Base-by-base conservation (phyloP, 2,888 invertebrate species). In the Tiliacea citrago region DNA sequence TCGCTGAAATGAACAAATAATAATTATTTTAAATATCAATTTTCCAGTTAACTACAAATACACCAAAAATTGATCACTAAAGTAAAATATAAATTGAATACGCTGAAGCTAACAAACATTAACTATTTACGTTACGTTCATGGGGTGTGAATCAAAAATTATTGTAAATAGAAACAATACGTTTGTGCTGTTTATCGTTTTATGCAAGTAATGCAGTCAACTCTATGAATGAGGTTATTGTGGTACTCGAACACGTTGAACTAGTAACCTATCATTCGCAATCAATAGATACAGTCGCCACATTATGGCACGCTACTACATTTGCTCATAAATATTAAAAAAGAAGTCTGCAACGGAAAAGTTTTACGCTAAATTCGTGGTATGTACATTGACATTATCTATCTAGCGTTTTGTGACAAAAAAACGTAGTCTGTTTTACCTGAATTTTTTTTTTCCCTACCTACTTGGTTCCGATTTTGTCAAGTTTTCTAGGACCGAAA, bases 281-380 rank as follows among this genome's bases (percentile, higher is more conserved):
- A 77, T 82, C 80, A 85, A 79, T 84, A 66, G n/a, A n/a, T 39
- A 82, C 49, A 51, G 66, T 61, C 58, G 72, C 58, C 55, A 75
- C 62, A 60, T 68, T 68, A 73, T 53, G 35, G 35, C 35, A 63
- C 45, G 60, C 67, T 63, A 51, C 53, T 49, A 66, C 35, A 63
- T 24, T 55, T 42, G 49, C n/a, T 57, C 51, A 66, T 65, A 57
- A 63, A 73, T 73, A 49, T 55, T 13, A 60, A 51, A 75, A 35
- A 24, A n/a, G 29, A 24, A n/a, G 29, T 29, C 18, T 6, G 29
- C 29, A 53, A 58, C 2, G 8, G 35, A 51, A 58, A 51, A 58
- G 1, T 58, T 18, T 53, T 29, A 12, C 13, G 47, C 8, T 61
- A 18, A 75, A 55, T 13, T 49, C 12, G 18, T 53, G 24, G 58